Percentiles rank a stretch among this genome's conserved stretches.
Conservation (phyloP, 2,888 invertebrate species). For the Pyrgus malvae region DNA sequence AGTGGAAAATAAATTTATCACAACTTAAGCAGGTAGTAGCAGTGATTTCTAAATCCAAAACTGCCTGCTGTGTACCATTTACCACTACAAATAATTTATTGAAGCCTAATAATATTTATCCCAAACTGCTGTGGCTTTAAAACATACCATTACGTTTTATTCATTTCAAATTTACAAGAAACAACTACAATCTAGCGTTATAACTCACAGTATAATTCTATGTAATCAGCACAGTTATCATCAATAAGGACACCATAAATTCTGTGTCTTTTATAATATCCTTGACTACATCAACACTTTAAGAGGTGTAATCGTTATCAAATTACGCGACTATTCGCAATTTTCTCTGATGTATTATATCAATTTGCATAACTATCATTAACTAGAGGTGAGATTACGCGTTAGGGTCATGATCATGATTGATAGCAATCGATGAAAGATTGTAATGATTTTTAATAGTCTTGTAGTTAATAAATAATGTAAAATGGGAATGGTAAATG, state of each 20-base stretch:
- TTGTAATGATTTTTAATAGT: too few species aligned
- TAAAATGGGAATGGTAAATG: too few species aligned
- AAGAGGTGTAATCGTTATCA: conserved; percentile 12
- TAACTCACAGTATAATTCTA: neutral
- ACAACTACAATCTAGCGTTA: neutral
- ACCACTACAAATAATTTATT: too few species aligned
- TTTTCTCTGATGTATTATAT: conserved; percentile 20
- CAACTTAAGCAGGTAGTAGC: too few species aligned
- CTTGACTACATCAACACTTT: conserved; percentile 17
- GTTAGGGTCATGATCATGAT: neutral
- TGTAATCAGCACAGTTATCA: neutral
- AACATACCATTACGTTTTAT: too few species aligned
- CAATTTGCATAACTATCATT: conserved; percentile 15
- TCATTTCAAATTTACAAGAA: neutral
- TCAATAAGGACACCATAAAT: conserved; percentile 19
- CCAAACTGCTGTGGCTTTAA: too few species aligned
- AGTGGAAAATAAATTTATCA: too few species aligned
- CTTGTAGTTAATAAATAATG: too few species aligned
- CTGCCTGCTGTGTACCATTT: too few species aligned
- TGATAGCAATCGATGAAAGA: neutral
- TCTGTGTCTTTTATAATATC: conserved; percentile 2
- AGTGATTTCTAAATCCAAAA: too few species aligned
- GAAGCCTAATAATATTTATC: too few species aligned
- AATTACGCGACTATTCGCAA: conserved; percentile 13
- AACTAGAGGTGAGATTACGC: neutral